Base-by-base conservation (phyloP, 2,888 invertebrate species). In the Chrysolina haemoptera region DNA sequence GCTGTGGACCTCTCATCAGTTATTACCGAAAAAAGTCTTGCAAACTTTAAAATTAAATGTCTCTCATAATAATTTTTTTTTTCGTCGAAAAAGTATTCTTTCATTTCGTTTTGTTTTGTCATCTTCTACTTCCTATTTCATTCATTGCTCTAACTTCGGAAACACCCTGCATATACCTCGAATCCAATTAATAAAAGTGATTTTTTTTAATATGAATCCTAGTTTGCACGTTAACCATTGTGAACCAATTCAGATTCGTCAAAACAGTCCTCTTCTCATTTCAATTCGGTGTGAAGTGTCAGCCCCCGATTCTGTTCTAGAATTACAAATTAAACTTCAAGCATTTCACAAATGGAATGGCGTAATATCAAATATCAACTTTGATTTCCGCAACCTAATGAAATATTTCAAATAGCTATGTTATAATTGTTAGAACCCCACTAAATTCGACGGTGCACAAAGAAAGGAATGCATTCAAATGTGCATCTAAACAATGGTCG, bases 401-500 rank as follows among this genome's bases (percentile, higher is more conserved):
- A 59, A 59, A 59, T 59, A 59, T 27, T 59, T 27, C 35, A 35
- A 27, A 59, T 59, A 35, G 59, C 59, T 12, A 27, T n/a, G 53
- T n/a, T 14, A 27, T 35, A 35, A 59, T 59, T 59, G 59, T 59
- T 59, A 27, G 59, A 59, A 59, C 35, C 59, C 27, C 10, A 35
- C 27, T n/a, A 50, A n/a, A n/a, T n/a, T 35, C 18, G 66, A 9
- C 18, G 35, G 22, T 27, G 35, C 14, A 71, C 70, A 74, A 68
- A 74, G 69, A 67, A 64, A 71, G 62, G 67, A 46, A 64, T 74
- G 72, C 74, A 62, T 68, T 67, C 70, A 63, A 66, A 69, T 62
- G 68, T 70, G 64, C 41, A 63, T 41, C 63, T 59, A 68, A 74
- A 76, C 73, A 76, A 76, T 69, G 50, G 74, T 73, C 74, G 73